Evolutionary conservation across 2,888 invertebrate genomes (phyloP), one percentile per base, ranked within the genome.

Genomic region (Drosophila paracracens): DNA sequence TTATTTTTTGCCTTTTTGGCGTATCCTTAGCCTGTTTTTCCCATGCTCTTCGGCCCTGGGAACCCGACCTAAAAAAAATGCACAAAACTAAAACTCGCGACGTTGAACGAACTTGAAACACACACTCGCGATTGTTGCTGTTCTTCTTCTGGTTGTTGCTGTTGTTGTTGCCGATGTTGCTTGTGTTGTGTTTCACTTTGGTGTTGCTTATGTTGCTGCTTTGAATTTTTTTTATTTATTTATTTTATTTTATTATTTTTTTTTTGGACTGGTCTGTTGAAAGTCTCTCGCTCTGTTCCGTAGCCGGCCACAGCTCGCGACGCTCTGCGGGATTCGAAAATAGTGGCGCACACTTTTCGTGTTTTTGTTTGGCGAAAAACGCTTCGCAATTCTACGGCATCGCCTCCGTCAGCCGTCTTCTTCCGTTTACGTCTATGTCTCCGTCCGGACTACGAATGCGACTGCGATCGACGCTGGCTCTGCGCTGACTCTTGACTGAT

Each of bases 1-100:
- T 67, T 66, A 69, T 57, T 65, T 70, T 68, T 70, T 70, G 68
- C 65, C 65, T 57, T 68, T 76, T 72, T 72, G 73, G 81, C 71
- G 75, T 82, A 83, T 86, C 87, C 87, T 88, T 87, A 76, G 86
- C 72, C 83, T 69, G 80, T 76, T 79, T 85, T 85, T 83, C 76
- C 77, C 89, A 80, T 80, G 90, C 66, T 72, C 62, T 64, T 73
- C 74, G 74, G 70, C 52, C 66, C 76, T 79, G 82, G 74, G 81
- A 77, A 80, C 78, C 59, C 70, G 63, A 70, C 70, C 70, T 52
- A 51, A 56, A 66, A 69, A 76, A 80, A 40, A 70, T 70, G 57
- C 83, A 83, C 69, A 68, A 59, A 64, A 65, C 69, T 70, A 60
- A 61, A 67, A 66, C 70, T 68, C 71, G 80, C 72, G 63, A 63